Percentiles rank a stretch among this genome's conserved stretches.
Evolutionary conservation across 2,113 vertebrate species (phyloP).

Genomic region (Ancistrus triradiatus): DNA sequence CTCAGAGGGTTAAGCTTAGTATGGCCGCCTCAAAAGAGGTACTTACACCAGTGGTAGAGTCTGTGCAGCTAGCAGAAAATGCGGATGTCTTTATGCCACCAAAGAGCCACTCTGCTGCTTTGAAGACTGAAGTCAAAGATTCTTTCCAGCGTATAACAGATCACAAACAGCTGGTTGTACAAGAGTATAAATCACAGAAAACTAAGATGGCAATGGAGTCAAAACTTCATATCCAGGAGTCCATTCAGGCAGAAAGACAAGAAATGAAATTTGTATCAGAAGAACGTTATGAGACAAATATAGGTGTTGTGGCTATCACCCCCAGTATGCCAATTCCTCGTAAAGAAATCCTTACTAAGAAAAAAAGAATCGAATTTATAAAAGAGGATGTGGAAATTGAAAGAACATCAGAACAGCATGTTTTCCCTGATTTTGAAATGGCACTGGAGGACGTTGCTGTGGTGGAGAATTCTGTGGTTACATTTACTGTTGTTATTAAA

Average conservation of each 20-base stretch:
- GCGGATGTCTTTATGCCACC: conserved; percentile 39
- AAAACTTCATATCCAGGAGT: conserved; percentile 16
- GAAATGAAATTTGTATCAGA: conserved; percentile 41
- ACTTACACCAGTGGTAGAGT: conserved; percentile 54
- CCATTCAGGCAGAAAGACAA: conserved; percentile 47
- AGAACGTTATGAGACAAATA: conserved; percentile 56
- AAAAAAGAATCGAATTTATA: conserved; percentile 61
- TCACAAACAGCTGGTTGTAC: conserved; percentile 45
- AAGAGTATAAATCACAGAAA: conserved; percentile 44
- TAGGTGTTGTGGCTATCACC: conserved; percentile 37
- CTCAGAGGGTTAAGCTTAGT: conserved; percentile 47
- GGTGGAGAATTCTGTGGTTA: conserved; percentile 67
- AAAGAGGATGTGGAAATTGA: no score
- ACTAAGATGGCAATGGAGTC: conserved; percentile 4
- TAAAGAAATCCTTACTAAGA: conserved; percentile 47
- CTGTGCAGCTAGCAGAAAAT: conserved; percentile 55
- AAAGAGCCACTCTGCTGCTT: conserved; percentile 48
- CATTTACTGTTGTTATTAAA: conserved; percentile 67
- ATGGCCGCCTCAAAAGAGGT: conserved; percentile 47
- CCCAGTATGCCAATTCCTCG: conserved; percentile 17
- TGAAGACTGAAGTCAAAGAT: conserved; percentile 53
- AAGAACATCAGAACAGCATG: conserved; percentile 36
- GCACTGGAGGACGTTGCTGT: conserved; percentile 62
- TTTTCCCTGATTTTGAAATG: conserved; percentile 52
- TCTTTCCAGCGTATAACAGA: conserved; percentile 47